Evolutionary conservation across 30 jellyfish, hydroid and myxozoan genomes (phyloP).

Genomic region (Hydractinia symbiolongicarpus): DNA sequence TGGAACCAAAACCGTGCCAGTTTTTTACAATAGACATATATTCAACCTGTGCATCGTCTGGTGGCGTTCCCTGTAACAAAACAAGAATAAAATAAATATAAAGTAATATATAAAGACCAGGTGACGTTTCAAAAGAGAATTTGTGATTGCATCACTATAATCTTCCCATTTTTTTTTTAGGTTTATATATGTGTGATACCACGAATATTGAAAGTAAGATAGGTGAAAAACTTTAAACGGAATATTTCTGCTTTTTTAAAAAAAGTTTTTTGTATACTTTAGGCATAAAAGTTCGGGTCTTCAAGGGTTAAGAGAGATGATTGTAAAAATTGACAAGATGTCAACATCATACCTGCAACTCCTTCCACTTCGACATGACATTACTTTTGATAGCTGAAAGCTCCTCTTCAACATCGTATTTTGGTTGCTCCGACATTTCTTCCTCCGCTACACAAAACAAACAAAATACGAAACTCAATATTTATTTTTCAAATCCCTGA

Average conservation of each 20-base stretch:
- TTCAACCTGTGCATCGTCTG: slow-evolving; percentile 87
- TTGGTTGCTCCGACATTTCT: slow-evolving; percentile 47
- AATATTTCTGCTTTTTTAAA: too few species aligned
- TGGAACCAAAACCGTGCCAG: slow-evolving; percentile 98
- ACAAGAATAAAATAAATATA: background rate
- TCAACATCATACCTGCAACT: slow-evolving; percentile 40
- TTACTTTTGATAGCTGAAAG: slow-evolving; percentile 86
- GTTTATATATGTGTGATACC: too few species aligned
- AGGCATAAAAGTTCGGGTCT: too few species aligned
- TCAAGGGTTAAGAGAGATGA: background rate
- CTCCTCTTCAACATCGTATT: slow-evolving; percentile 85
- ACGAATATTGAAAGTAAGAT: too few species aligned
- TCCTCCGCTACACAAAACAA: slow-evolving; percentile 7
- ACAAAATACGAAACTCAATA: background rate
- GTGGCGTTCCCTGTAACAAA: slow-evolving; percentile 61
- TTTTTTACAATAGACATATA: slow-evolving; percentile 87
- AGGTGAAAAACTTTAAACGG: too few species aligned
- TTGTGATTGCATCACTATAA: too few species aligned
- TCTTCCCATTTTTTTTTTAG: too few species aligned
- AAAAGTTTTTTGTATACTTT: too few species aligned
- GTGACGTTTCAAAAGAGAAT: background rate
- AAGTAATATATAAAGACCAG: background rate
- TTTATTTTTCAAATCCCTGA: background rate
- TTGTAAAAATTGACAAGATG: background rate
- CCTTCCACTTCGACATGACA: slow-evolving; percentile 82